A percentile compares a stretch with the other conserved stretches of the same genome.
Evolutionary conservation across 2,113 vertebrate species (phyloP).

Genomic region (Oriolus oriolus): DNA sequence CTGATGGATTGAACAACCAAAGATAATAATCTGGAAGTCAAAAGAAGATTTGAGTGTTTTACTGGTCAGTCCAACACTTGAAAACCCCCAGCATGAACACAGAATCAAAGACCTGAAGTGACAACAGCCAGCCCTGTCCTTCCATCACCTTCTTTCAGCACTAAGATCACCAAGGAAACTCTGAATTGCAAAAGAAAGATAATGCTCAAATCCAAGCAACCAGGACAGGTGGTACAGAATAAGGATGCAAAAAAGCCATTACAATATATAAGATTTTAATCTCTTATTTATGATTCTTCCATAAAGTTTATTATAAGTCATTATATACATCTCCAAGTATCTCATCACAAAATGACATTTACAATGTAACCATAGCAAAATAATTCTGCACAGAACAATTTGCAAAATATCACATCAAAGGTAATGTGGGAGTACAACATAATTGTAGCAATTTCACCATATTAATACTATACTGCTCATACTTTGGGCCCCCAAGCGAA

Average conservation of each 20-base stretch:
- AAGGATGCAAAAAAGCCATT: neutral
- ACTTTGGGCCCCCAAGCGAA: constrained; percentile 34
- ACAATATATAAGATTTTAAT: constrained; percentile 39
- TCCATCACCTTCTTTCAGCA: neutral
- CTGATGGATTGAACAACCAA: neutral
- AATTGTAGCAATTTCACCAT: constrained; percentile 57
- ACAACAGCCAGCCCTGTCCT: neutral
- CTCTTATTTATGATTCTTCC: constrained; percentile 43
- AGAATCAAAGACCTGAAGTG: neutral
- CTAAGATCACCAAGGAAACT: neutral
- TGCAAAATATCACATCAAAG: constrained; percentile 47
- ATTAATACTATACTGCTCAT: constrained; percentile 53
- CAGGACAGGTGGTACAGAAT: constrained; percentile 37
- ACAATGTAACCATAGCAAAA: constrained; percentile 43
- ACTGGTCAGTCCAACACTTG: neutral
- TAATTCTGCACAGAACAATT: constrained; percentile 52
- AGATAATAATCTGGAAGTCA: neutral
- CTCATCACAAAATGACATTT: constrained; percentile 40
- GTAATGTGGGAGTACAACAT: constrained; percentile 54
- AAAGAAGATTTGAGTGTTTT: neutral
- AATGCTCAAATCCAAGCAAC: neutral
- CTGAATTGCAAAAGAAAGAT: neutral
- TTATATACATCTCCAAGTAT: constrained; percentile 22
- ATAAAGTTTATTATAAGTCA: constrained; percentile 59
- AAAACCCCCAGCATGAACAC: neutral